Evolutionary conservation across 1,140 invertebrate species (phyloP).

Genomic region (Leucophenga varia): DNA sequence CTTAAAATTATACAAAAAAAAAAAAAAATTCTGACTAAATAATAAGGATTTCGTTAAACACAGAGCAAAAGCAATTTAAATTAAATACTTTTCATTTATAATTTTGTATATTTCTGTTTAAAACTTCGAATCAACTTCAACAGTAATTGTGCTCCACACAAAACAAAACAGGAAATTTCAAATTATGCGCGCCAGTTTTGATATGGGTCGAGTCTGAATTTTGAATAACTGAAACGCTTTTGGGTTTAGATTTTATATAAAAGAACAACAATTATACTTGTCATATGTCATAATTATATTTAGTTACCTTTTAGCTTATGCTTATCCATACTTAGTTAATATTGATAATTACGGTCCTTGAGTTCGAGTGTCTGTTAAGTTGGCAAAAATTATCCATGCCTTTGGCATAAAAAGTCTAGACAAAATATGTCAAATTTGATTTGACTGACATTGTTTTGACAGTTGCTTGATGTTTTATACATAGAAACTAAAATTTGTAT

Average conservation of each 20-base stretch:
- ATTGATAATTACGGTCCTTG: constrained; percentile 36
- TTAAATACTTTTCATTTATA: no score
- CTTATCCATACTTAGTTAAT: constrained; percentile 12
- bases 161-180: constrained; percentile 15
- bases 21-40: no score
- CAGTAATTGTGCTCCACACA: no score
- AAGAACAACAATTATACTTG: not conserved
- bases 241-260: no score
- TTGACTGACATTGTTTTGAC: constrained; percentile 40
- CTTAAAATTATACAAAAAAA: no score
- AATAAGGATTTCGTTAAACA: no score
- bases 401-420: constrained; percentile 36
- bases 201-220: constrained; percentile 28
- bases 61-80: no score
- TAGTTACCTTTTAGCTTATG: constrained; percentile 18
- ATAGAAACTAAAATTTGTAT: no score
- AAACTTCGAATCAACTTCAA: no score
- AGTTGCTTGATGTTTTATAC: constrained; percentile 40
- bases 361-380: constrained; percentile 24
- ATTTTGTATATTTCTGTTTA: no score
- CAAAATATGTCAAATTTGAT: constrained; percentile 32
- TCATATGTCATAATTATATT: constrained; percentile 51
- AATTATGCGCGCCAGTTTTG: constrained; percentile 28
- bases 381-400: no score
- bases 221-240: constrained; percentile 7